Evolutionary conservation across 2,888 invertebrate genomes (phyloP), one percentile per base, ranked within the genome.

Genomic region (Oligia latruncula): DNA sequence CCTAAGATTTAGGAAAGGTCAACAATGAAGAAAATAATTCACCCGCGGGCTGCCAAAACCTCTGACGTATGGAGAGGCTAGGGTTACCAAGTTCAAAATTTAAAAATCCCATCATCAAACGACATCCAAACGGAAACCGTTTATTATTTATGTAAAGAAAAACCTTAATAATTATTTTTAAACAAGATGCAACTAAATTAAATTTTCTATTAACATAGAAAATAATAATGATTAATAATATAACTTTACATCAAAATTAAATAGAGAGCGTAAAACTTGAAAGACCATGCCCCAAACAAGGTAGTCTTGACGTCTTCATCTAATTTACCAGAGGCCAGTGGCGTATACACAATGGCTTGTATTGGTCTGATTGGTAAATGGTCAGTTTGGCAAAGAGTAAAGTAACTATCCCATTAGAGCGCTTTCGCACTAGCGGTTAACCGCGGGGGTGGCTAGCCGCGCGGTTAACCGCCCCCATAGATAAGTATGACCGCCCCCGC

Each of bases 21-120:
- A 97, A 96, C 97, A 97, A 97, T 96, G 96, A 96, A 97, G 96
- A 97, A 97, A 97, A 97, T 97, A 97, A 96, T 97, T 96, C 97
- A 96, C 97, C 97, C 96, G 96, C 96, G 96, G 97, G 94, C 95
- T 97, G 97, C 97, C 97, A 97, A 97, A 97, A 96, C 93, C 97
- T 96, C 96, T 97, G 97, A 96, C 95, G 95, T 95, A 94, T 93
- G 88, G 91, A 88, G 84, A 89, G 86, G 77, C 82, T 35, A 74
- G 87, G 73, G 85, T 86, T 88, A 84, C 87, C 85, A 86, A 74
- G 78, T 71, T 70, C 35, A 84, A 87, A 88, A 86, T 79, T 76
- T 75, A 23, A 78, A 82, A 83, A 67, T 70, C 60, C 77, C 77
- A 15, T 72, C 71, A 73, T 58, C 29, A 74, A 74, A 85, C 40